phyloP scores from a whole-genome alignment of 1,140 invertebrate genomes.

The Metopolophium dirhodum region DNA sequence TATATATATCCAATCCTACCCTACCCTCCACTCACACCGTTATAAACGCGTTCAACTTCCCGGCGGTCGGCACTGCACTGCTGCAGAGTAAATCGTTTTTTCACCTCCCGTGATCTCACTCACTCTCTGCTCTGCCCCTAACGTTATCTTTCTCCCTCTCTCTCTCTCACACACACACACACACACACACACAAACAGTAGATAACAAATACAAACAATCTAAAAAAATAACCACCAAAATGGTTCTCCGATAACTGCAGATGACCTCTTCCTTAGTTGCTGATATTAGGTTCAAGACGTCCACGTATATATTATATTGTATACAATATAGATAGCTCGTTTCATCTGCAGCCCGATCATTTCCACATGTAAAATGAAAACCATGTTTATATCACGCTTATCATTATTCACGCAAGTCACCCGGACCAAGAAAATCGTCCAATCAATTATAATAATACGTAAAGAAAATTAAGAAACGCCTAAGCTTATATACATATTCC shows the following conservation, averaged over 20 bases:
- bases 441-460: not conserved
- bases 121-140: not conserved
- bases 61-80: not conserved
- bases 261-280: not conserved
- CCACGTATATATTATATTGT: not conserved
- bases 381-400: not conserved
- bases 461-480: not conserved
- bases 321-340: no score
- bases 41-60: not conserved
- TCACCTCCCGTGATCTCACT: not conserved
- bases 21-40: not conserved
- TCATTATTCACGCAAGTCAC: not conserved
- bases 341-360: not conserved
- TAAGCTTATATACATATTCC: not conserved
- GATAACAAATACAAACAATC: not conserved
- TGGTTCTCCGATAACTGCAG: not conserved
- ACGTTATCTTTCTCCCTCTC: not conserved
- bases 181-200: not conserved
- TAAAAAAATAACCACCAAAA: not conserved
- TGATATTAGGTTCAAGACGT: not conserved
- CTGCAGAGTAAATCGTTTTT: slow-evolving; percentile 30
- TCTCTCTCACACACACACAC: no score
- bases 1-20: not conserved
- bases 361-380: no score
- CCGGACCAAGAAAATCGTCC: not conserved